Base-by-base conservation (phyloP, 1,140 invertebrate species). In the Drosophila auraria region DNA sequence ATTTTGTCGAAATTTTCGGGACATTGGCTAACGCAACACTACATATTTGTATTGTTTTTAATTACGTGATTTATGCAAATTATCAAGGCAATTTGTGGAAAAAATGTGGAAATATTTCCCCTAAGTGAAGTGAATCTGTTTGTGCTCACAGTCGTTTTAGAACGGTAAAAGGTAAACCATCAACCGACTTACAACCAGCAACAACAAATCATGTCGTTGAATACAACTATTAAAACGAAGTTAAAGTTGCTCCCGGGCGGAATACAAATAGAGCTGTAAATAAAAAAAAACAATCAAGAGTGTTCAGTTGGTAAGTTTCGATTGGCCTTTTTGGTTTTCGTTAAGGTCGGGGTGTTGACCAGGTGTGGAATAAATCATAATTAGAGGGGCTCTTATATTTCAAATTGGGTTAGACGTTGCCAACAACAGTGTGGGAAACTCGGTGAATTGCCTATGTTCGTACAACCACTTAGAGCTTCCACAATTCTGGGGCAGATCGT, bases 241-340 rank as follows among this genome's bases (percentile, higher is more conserved):
- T 73, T 65, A 69, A 69, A 70, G 61, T 56, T 64, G 63, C 58
- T 63, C 64, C 50, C 74, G 45, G 44, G 44, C 57, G 50, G 78
- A 64, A 86, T 78, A 76, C 82, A 74, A 82, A 84, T 84, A 68
- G 59, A 81, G 51, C 75, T 80, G 62, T 73, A 73, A 82, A 78
- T 62, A 72, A 68, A 45, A 40, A 40, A 30, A 61, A 80, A 61
- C 45, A 73, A 42, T 61, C 57, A 30, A 56, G 53, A 33, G 54
- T 33, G 38, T 33, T 47, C 64, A 42, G 40, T 20, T 45, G 64
- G 66, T 69, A 68, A 69, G 63, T 69, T 69, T 69, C 47, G 38
- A 69, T 69, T 69, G 66, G 38, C 64, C 66, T 38, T 50, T 73
- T 40, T 9, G 54, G 53, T 42, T 50, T 59, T 45, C 38, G 30